phyloP scores from a whole-genome alignment of 2,888 invertebrate genomes.

The Chamaedrilus cognettii region DNA sequence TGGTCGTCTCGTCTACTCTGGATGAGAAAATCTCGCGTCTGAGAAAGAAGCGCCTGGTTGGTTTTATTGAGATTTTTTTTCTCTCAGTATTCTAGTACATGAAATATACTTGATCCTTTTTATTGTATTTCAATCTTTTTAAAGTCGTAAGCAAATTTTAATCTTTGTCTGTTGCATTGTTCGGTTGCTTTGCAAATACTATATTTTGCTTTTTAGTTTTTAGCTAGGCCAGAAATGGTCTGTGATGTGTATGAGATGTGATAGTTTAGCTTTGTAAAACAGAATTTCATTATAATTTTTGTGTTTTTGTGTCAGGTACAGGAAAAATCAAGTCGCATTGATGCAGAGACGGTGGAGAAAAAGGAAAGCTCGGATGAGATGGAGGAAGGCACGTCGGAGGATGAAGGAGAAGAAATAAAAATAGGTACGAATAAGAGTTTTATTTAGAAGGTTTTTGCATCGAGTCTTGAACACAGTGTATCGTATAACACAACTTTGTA shows the following conservation, averaged over 20 bases:
- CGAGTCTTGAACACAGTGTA: background rate
- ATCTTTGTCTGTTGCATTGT: too few relatives aligned
- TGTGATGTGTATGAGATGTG: background rate
- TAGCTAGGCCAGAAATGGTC: too few relatives aligned
- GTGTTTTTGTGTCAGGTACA: too few relatives aligned
- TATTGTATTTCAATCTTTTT: background rate
- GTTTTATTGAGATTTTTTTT: background rate
- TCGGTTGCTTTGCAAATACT: too few relatives aligned
- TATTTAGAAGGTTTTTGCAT: background rate
- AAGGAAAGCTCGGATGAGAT: background rate
- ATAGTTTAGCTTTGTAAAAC: background rate
- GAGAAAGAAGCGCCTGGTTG: background rate
- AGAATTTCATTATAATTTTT: too few relatives aligned
- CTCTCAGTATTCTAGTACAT: background rate
- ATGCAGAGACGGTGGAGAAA: background rate
- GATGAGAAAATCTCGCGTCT: background rate
- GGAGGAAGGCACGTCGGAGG: constrained; percentile 9
- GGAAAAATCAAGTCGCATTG: background rate
- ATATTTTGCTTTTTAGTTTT: too few relatives aligned
- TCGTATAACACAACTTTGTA: constrained; percentile 1
- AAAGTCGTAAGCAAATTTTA: background rate
- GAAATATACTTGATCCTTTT: background rate
- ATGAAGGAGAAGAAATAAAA: constrained; percentile 11
- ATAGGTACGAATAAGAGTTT: constrained; percentile 1
- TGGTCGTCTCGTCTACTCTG: constrained; percentile 1